These are phyloP conservation scores for Cinclus cinclus DNA, from an alignment of 2,113 vertebrate species.

Conservation along the genomic window DNA sequence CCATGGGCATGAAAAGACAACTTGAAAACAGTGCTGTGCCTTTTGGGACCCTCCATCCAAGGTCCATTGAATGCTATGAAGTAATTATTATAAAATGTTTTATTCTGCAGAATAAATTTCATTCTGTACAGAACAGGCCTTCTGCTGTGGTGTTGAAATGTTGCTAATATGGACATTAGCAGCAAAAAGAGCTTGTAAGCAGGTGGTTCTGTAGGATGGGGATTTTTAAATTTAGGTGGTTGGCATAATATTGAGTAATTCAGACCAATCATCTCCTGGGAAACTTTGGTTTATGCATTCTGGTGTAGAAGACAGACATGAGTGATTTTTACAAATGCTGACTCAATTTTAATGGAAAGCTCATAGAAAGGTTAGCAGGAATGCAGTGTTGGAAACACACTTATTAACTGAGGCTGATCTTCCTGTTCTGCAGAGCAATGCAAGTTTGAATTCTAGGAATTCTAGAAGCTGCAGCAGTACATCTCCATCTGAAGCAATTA, in stretches of 20 bases:
- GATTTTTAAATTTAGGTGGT: background rate
- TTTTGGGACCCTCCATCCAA: background rate
- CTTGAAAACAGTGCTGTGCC: background rate
- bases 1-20: background rate
- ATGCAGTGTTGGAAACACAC: background rate
- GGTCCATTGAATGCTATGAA: background rate
- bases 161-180: background rate
- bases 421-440: background rate
- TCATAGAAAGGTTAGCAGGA: background rate
- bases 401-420: background rate
- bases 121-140: background rate
- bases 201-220: background rate
- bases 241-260: background rate
- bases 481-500: background rate
- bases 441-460: background rate
- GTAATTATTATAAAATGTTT: background rate
- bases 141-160: background rate
- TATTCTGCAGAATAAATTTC: background rate
- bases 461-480: background rate
- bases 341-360: background rate
- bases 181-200: background rate
- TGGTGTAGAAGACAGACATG: background rate
- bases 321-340: background rate
- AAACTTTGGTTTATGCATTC: background rate
- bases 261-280: background rate